Percentiles rank a stretch among this genome's conserved stretches.
phyloP scores from a whole-genome alignment of 2,797 vertebrate genomes.

The Manis javanica region DNA sequence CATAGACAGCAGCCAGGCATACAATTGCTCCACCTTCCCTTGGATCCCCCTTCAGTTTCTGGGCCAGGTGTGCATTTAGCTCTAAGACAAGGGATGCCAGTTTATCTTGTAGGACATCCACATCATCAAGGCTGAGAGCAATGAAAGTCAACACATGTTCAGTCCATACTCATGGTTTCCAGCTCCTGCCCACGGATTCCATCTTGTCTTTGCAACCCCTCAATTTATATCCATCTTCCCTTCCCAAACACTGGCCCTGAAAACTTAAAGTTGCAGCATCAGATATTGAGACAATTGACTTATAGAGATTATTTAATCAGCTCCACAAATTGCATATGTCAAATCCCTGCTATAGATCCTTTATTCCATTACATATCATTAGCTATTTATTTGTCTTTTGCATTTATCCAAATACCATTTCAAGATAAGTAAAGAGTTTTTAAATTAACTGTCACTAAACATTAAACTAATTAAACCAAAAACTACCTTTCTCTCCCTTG shows the following conservation, averaged over 20 bases:
- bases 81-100: not conserved
- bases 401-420: conserved; percentile 1
- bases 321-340: not conserved
- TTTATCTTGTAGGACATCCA: not conserved
- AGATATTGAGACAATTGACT: not conserved
- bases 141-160: not conserved
- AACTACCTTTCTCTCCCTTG: not conserved
- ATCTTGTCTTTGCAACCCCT: not conserved
- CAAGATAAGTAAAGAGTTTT: conserved; percentile 43
- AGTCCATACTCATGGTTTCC: no score
- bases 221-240: not conserved
- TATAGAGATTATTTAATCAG: conserved; percentile 11
- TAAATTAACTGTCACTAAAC: conserved; percentile 13
- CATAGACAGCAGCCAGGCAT: not conserved
- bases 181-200: not conserved
- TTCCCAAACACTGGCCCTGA: not conserved
- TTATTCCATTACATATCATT: not conserved
- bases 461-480: conserved; percentile 27
- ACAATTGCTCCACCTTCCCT: not conserved
- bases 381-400: not conserved
- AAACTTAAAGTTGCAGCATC: not conserved
- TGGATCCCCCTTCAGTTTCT: not conserved
- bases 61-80: not conserved
- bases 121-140: not conserved
- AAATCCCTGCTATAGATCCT: not conserved